phyloP scores from a whole-genome alignment of 2,888 invertebrate species.

The Apamea epomidion region DNA sequence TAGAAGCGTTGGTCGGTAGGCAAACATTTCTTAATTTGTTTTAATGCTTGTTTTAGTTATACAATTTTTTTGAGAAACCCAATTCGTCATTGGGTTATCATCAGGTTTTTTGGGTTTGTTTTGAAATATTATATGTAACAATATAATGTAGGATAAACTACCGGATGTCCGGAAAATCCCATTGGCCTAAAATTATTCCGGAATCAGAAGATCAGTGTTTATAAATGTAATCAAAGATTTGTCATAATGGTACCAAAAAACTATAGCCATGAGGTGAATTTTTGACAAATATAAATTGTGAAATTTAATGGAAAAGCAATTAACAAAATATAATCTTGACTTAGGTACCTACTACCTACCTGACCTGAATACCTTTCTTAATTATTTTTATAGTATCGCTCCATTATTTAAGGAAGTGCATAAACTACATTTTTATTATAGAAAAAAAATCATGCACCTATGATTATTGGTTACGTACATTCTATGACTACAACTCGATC shows the following conservation, averaged over 20 bases:
- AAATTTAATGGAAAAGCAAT: background rate
- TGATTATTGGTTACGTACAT: constrained; percentile 81
- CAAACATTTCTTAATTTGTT: background rate
- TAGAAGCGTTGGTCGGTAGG: background rate
- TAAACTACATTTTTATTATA: background rate
- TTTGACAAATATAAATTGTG: background rate
- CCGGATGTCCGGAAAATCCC: background rate
- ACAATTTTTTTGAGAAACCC: background rate
- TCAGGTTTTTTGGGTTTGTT: background rate
- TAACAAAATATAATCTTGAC: background rate
- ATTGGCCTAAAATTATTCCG: background rate
- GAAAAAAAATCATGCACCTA: constrained; percentile 36
- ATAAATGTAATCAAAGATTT: background rate
- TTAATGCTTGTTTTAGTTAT: background rate
- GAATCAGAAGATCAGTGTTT: background rate
- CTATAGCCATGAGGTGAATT: background rate
- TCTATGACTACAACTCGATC: constrained; percentile 88
- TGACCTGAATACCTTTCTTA: background rate
- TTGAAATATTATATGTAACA: background rate
- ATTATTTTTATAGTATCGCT: background rate
- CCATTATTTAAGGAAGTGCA: background rate
- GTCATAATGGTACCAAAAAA: background rate
- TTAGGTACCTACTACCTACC: background rate
- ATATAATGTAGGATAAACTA: background rate
- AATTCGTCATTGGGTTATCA: background rate